Percentiles rank a stretch among this genome's conserved stretches.
Evolutionary conservation across 2,888 invertebrate genomes (phyloP).

Genomic region (Apoda limacodes): DNA sequence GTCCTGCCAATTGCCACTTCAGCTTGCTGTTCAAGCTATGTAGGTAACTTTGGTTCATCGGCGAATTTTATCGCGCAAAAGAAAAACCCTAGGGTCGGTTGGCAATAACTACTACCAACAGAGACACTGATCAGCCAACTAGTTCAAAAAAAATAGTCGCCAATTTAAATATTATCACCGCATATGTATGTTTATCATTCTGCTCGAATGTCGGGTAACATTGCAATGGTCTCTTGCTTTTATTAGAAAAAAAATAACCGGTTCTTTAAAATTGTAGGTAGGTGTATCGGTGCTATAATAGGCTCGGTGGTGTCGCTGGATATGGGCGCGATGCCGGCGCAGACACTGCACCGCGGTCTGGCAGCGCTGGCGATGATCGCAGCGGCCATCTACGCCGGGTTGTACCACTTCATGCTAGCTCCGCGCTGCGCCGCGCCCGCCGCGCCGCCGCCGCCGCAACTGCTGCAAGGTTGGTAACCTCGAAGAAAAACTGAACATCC

Average conservation of each 20-base stretch:
- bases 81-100: too few relatives aligned
- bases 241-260: neutral
- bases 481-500: too few relatives aligned
- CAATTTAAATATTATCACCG: neutral
- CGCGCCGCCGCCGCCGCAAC: constrained; percentile 73
- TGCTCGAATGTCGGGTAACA: too few relatives aligned
- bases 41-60: too few relatives aligned
- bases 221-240: too few relatives aligned
- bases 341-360: constrained; percentile 72
- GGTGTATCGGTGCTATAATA: constrained; percentile 78
- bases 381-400: constrained; percentile 75
- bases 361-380: constrained; percentile 74
- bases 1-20: too few relatives aligned
- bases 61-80: constrained; percentile 23
- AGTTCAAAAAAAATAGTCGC: too few relatives aligned
- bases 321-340: constrained; percentile 44
- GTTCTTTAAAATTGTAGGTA: too few relatives aligned
- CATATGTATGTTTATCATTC: neutral
- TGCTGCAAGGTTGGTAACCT: constrained; percentile 76
- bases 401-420: constrained; percentile 81
- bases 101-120: too few relatives aligned
- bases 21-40: too few relatives aligned
- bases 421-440: constrained; percentile 78
- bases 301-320: constrained; percentile 66
- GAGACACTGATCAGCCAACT: too few relatives aligned